These are phyloP conservation scores for Orchesellides sinensis DNA, from an alignment of 2,888 invertebrate species.

Conservation along the genomic window DNA sequence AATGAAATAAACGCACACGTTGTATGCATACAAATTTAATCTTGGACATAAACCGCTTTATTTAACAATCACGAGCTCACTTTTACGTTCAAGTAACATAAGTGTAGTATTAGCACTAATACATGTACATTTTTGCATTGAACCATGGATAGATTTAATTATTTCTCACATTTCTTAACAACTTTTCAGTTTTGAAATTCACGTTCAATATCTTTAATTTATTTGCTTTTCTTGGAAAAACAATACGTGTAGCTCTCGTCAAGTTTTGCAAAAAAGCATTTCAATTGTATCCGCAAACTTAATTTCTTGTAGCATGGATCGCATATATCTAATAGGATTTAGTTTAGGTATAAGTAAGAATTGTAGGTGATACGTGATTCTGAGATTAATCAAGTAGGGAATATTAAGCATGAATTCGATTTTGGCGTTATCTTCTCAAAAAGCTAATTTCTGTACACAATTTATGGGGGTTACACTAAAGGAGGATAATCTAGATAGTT, in stretches of 20 bases:
- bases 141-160: neutral
- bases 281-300: too few species aligned
- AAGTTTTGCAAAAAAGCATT: conserved; percentile 5
- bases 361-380: too few species aligned
- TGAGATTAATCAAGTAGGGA: too few species aligned
- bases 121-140: conserved; percentile 43
- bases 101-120: conserved; percentile 48
- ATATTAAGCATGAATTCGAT: too few species aligned
- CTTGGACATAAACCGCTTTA: conserved; percentile 57
- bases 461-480: too few species aligned
- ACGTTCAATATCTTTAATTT: neutral
- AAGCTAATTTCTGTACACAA: neutral
- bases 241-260: neutral
- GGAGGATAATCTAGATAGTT: too few species aligned
- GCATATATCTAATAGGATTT: too few species aligned
- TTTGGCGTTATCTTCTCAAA: too few species aligned
- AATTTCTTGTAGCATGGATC: too few species aligned
- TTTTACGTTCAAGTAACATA: conserved; percentile 49
- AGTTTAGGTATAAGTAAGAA: too few species aligned
- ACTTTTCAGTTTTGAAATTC: neutral
- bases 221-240: neutral
- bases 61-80: conserved; percentile 64
- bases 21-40: neutral
- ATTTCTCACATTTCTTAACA: conserved; percentile 5
- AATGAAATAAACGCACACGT: conserved; percentile 10